A percentile compares a stretch with the other conserved stretches of the same genome.
phyloP scores from a whole-genome alignment of 2,113 vertebrate genomes.

The Chaetops frenatus region DNA sequence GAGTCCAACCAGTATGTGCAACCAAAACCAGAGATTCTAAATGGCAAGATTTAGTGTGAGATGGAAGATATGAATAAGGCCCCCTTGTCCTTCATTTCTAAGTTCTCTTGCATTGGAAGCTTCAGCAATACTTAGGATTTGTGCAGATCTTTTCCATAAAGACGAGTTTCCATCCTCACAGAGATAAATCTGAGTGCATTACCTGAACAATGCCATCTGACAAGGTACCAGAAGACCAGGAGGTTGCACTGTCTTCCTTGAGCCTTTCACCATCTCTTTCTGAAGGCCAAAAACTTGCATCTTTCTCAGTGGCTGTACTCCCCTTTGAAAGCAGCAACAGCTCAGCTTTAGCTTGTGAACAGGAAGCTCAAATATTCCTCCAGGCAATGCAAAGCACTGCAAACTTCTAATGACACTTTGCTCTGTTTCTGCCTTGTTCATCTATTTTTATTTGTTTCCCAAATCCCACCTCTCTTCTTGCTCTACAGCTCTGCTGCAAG shows the following conservation, averaged over 20 bases:
- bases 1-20: background rate
- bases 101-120: background rate
- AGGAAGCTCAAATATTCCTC: background rate
- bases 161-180: background rate
- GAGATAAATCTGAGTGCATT: background rate
- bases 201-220: conserved; percentile 17
- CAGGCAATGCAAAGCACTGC: background rate
- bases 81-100: background rate
- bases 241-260: conserved; percentile 43
- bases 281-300: background rate
- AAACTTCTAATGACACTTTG: background rate
- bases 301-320: background rate
- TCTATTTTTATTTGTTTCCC: background rate
- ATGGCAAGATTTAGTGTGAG: background rate
- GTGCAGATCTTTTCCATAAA: background rate
- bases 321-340: conserved; percentile 55
- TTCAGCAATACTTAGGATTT: background rate
- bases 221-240: conserved; percentile 66
- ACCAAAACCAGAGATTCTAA: background rate
- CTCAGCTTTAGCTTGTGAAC: conserved; percentile 1
- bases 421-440: background rate
- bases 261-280: conserved; percentile 1
- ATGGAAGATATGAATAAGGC: background rate
- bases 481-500: background rate
- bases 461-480: background rate